Evolutionary conservation across 2,797 vertebrate genomes (phyloP), one percentile per base, ranked within the genome.

Genomic region (Orientallactaga sibirica): DNA sequence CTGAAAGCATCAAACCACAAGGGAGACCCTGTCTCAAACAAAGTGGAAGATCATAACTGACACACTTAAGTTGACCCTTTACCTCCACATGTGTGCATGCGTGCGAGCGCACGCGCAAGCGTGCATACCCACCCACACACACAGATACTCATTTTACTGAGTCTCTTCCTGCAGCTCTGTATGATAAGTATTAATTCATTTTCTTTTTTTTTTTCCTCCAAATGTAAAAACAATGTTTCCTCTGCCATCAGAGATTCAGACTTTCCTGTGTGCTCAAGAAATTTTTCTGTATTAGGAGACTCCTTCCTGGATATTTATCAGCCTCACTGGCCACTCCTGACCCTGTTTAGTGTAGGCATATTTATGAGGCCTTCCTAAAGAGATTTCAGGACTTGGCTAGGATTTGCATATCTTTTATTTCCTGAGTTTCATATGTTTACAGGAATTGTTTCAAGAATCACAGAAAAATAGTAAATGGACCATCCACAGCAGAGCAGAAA

Each of bases 51-150:
- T 48, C 7, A 48, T 7, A 7, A 48, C 48, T 48, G 48, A 48
- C 48, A 48, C 7, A 5, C 48, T 48, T 48, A 48, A 10, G 48
- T 48, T 48, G 48, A 8, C 10, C 48, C 48, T 10, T 48, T 48
- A 8, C 48, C 48, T 48, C 48, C 48, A 48, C 48, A 48, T 10
- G 6, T 2, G 2, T 8, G 48, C 48, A 7, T 48, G 48, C 48
- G 33, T 37, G 33, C 48, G 1, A 1, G 7, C 48, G 7, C 48
- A 0, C 48, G 1, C 5, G 10, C 48, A n/a, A n/a, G n/a, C n/a
- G n/a, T n/a, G n/a, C n/a, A n/a, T n/a, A n/a, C n/a, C n/a, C n/a
- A n/a, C n/a, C n/a, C n/a, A 48, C 48, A 48, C 48, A 48, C 48
- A 48, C 48, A 48, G 5, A 8, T 8, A 48, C 10, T 48, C 48